Evolutionary conservation across 2,797 vertebrate species (phyloP).

Genomic region (Thaleichthys pacificus): DNA sequence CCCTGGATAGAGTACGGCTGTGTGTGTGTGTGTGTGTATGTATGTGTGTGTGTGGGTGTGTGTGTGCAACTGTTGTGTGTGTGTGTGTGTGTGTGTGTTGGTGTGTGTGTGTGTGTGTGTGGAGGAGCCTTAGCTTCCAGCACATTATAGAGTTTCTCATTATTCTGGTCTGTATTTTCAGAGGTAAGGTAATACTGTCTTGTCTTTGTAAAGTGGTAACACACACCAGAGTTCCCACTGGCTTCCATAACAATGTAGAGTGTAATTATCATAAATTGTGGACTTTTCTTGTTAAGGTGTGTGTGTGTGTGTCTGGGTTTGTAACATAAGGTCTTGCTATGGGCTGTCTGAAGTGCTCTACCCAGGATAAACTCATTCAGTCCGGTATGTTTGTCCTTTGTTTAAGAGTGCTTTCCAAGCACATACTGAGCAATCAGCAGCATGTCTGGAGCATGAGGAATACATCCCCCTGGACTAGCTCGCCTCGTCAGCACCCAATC

Average conservation of each 20-base stretch:
- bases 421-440: constrained; percentile 69
- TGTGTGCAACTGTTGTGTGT: constrained; percentile 7
- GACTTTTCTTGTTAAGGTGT: constrained; percentile 6
- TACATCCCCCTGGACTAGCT: constrained; percentile 61
- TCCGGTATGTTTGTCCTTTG: constrained; percentile 59
- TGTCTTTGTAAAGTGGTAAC: constrained; percentile 10
- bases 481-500: constrained; percentile 61
- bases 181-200: constrained; percentile 29
- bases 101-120: not conserved
- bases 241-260: constrained; percentile 15
- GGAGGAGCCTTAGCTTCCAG: constrained; percentile 9
- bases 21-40: constrained; percentile 12
- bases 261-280: constrained; percentile 20
- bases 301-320: not conserved
- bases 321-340: not conserved
- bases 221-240: not conserved
- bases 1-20: constrained; percentile 6
- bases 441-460: constrained; percentile 65
- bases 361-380: constrained; percentile 30
- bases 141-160: constrained; percentile 36
- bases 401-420: constrained; percentile 67
- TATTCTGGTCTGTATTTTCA: constrained; percentile 29
- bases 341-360: not conserved
- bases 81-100: not conserved
- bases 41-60: constrained; percentile 10